Base-by-base conservation (phyloP, 2,113 vertebrate species). In the Charadrius vociferus region DNA sequence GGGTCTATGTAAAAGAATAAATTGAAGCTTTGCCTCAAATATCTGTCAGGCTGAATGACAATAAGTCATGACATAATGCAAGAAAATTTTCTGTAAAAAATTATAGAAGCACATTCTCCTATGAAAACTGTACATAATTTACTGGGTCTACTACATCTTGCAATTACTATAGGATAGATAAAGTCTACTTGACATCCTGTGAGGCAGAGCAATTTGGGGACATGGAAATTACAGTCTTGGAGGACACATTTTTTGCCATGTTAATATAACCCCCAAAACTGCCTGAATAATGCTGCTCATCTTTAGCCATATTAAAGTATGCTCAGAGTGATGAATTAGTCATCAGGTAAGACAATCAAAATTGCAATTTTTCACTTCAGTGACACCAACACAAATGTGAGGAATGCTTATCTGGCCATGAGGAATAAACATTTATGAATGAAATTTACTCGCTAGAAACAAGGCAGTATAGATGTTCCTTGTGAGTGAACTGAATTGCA, bases 351-450 rank as follows among this genome's bases (percentile, higher is more conserved):
- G 19, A 65, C 37, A 94, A 89, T 65, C 16, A 91, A 91, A 93
- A 79, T 52, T 49, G 22, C 24, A 41, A 39, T 75, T 90, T 95
- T 91, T 94, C 5, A 34, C 62, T 85, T 93, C 52, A 36, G 3
- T 80, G 52, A 15, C 61, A 94, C 11, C 32, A 82, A 45, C 22
- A 55, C 6, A 80, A 90, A 80, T 80, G 32, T 77, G 58, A 50
- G 32, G 27, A 30, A 26, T 58, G 47, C 21, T 91, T 83, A 68
- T 19, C 9, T 90, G 87, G 14, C 26, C 70, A 53, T 12, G 66
- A 93, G 21, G 39, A 94, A 82, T 79, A 96, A 91, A 53, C 73
- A 68, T 61, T 88, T 88, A 62, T 80, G 67, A 94, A 95, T 83
- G 7, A 92, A 88, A 82, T 62, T 43, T 59, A 10, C 37, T 93